Evolutionary conservation across 2,797 vertebrate genomes (phyloP).

Genomic region (Ctenosaura bakeri): DNA sequence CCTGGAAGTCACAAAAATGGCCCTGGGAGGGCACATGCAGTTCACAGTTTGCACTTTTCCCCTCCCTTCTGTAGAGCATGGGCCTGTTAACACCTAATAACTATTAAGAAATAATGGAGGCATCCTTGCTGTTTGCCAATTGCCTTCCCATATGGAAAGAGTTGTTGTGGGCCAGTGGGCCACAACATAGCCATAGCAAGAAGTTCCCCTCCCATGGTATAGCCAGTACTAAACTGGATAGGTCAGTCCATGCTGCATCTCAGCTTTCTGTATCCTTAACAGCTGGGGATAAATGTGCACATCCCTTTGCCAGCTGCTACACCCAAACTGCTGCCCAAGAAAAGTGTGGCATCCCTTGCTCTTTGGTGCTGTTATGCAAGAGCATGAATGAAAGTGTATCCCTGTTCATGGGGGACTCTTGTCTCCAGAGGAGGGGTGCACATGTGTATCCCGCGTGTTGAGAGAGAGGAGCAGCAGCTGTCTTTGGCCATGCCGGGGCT

Average conservation of each 20-base stretch:
- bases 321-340: not conserved
- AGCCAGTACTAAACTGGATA: not conserved
- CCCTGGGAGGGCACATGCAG: too few species aligned
- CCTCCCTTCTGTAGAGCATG: not conserved
- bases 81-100: not conserved
- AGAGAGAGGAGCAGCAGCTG: conserved; percentile 2
- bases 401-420: not conserved
- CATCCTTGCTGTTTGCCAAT: not conserved
- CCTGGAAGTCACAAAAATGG: too few species aligned
- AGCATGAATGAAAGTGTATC: conserved; percentile 2
- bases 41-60: too few species aligned
- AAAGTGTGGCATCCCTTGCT: not conserved
- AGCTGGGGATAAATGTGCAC: not conserved
- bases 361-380: not conserved
- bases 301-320: not conserved
- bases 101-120: not conserved
- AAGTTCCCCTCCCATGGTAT: not conserved
- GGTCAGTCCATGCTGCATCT: not conserved
- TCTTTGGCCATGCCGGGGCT: conserved; percentile 24
- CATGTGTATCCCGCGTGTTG: conserved; percentile 21
- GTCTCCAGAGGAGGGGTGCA: conserved; percentile 10
- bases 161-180: not conserved
- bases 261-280: not conserved
- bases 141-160: not conserved
- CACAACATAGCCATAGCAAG: not conserved